Conservation (phyloP, 2,113 vertebrate genomes). For the Solea senegalensis region DNA sequence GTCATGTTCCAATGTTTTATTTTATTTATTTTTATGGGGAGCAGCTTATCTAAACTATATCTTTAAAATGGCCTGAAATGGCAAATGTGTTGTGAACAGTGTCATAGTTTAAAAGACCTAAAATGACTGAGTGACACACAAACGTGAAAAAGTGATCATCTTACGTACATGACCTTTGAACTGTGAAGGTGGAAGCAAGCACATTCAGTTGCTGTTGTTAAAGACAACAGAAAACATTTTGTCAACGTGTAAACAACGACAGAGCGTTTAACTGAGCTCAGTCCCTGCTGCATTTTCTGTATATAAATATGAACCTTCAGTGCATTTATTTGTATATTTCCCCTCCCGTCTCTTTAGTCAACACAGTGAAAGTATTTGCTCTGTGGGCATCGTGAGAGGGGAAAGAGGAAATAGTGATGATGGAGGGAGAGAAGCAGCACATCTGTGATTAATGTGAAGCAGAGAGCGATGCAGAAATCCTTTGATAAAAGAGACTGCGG, state of each 20-base stretch:
- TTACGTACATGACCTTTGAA: too few relatives aligned
- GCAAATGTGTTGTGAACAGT: too few relatives aligned
- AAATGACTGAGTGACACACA: too few relatives aligned
- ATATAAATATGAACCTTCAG: background rate
- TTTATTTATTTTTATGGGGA: too few relatives aligned
- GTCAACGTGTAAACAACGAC: background rate
- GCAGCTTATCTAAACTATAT: too few relatives aligned
- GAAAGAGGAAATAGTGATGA: conserved; percentile 45
- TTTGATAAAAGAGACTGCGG: conserved; percentile 81
- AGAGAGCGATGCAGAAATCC: conserved; percentile 75
- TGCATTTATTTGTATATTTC: background rate
- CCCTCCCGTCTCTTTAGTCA: background rate
- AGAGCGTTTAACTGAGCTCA: background rate
- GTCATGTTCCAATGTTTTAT: too few relatives aligned
- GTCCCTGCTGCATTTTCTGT: background rate
- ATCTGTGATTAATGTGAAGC: conserved; percentile 84
- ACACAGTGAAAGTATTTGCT: conserved; percentile 28
- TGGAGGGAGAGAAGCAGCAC: conserved; percentile 67
- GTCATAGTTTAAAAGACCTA: too few relatives aligned
- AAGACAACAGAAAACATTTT: background rate
- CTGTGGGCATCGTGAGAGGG: conserved; percentile 28
- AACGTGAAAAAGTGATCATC: too few relatives aligned
- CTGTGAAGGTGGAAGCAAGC: too few relatives aligned
- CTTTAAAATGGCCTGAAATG: too few relatives aligned
- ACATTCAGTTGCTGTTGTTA: background rate